A percentile compares a stretch with the other conserved stretches of the same genome.
These are phyloP conservation scores for Psammodynastes pulverulentus DNA, from an alignment of 2,113 vertebrate species.

Conservation along the genomic window DNA sequence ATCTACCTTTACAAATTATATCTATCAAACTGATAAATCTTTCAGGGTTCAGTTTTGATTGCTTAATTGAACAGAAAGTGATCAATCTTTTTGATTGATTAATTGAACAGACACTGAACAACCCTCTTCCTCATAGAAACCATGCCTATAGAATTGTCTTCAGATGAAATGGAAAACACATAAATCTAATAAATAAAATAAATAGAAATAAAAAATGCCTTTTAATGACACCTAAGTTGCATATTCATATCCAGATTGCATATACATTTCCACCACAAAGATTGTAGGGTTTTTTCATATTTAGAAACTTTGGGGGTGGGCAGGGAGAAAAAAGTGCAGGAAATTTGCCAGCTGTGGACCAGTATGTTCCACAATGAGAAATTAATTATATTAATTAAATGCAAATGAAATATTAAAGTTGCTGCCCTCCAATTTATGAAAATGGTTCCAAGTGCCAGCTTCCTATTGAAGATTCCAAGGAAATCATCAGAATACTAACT, in stretches of 20 bases:
- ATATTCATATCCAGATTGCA: not conserved
- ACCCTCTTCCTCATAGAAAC: not conserved
- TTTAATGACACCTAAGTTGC: not conserved
- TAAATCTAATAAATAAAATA: not conserved
- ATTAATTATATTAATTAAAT: slow-evolving; percentile 23
- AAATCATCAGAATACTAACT: not conserved
- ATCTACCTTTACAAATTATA: not conserved
- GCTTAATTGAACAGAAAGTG: not conserved
- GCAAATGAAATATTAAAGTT: slow-evolving; percentile 21
- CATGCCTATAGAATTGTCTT: not conserved
- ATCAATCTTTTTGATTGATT: not conserved
- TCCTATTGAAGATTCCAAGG: not conserved
- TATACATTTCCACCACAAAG: not conserved
- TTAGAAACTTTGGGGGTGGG: not conserved
- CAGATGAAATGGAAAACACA: not conserved
- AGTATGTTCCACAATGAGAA: slow-evolving; percentile 2
- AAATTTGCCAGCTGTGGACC: slow-evolving; percentile 5
- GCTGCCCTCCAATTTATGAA: not conserved
- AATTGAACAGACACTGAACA: not conserved
- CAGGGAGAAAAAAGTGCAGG: not conserved
- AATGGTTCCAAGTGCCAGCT: not conserved
- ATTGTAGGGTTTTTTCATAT: not conserved
- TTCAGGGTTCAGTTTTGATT: not conserved
- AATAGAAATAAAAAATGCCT: not conserved
- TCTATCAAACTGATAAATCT: not conserved